Percentiles rank a stretch among this genome's conserved stretches.
These are phyloP conservation scores for Epinephelus cyanopodus DNA, from an alignment of 2,113 vertebrate species.

Conservation along the genomic window DNA sequence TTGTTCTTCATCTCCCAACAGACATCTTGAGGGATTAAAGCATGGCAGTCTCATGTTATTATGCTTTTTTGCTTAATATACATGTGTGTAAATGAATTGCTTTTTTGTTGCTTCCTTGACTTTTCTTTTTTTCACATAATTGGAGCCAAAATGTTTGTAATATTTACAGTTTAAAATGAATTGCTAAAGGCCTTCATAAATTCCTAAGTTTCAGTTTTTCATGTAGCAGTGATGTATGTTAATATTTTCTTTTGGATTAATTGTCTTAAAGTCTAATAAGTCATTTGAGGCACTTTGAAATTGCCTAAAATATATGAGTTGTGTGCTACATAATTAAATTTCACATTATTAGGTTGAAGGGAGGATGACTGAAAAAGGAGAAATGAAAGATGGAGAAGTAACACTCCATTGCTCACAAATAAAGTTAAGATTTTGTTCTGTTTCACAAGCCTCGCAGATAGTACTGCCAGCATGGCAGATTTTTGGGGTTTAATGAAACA, in stretches of 20 bases:
- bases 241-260: background rate
- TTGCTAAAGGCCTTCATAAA: background rate
- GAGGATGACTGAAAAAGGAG: background rate
- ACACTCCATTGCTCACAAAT: background rate
- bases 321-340: background rate
- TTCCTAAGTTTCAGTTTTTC: background rate
- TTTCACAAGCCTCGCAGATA: background rate
- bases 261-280: background rate
- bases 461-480: constrained; percentile 13
- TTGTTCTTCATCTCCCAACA: background rate
- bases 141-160: background rate
- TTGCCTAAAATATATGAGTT: background rate
- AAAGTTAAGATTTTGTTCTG: constrained; percentile 7
- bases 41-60: background rate
- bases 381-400: background rate
- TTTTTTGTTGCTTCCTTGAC: background rate
- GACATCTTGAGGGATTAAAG: background rate
- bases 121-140: background rate
- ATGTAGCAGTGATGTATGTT: background rate
- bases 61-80: background rate
- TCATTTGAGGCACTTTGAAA: background rate
- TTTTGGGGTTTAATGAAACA: constrained; percentile 9
- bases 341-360: background rate
- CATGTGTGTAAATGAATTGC: background rate
- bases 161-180: background rate